Base-by-base conservation (phyloP, 2,113 vertebrate species). In the Chinchilla lanigera region DNA sequence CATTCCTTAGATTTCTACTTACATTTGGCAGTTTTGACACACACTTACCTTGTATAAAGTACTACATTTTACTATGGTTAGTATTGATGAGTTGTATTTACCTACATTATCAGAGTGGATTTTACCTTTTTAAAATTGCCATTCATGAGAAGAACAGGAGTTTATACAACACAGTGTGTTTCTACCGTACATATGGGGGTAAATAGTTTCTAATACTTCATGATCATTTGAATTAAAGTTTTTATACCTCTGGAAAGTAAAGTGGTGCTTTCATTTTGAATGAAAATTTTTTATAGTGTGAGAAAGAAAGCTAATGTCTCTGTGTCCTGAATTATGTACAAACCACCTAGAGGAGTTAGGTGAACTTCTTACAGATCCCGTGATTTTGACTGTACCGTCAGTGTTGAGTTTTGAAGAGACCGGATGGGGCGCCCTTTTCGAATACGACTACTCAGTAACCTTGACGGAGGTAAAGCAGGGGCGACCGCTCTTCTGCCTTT, bases 141-240 rank as follows among this genome's bases (percentile, higher is more conserved):
- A 52, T 89, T 94, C 14, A 35, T 96, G 50, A 86, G 17, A 89
- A 90, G 60, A 95, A 56, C 19, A 44, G 47, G n/a, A 60, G 19
- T 97, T 96, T 56, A 85, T 60, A 56, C 26, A 33, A 71, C 35
- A 65, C 81, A 19, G 14, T 92, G 20, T 91, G 10, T 90, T 92
- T 80, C 56, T 35, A 82, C 60, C 58, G 77, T 92, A 58, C 78
- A 5, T 86, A 50, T 47, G 87, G 50, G 52, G 69, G 61, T 44
- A 95, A 92, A 33, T 50, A 90, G 38, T 89, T 97, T 96, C 98
- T 93, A 97, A 91, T 96, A 82, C 14, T 93, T 96, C 26, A 88
- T 22, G 71, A 85, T 60, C 35, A 63, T 52, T 92, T 92, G 60
- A 94, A 90, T 93, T 96, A 90, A 89, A 85, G 35, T 44, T 92